Base-by-base conservation (phyloP, 2,797 vertebrate species). In the Sciurus vulgaris region DNA sequence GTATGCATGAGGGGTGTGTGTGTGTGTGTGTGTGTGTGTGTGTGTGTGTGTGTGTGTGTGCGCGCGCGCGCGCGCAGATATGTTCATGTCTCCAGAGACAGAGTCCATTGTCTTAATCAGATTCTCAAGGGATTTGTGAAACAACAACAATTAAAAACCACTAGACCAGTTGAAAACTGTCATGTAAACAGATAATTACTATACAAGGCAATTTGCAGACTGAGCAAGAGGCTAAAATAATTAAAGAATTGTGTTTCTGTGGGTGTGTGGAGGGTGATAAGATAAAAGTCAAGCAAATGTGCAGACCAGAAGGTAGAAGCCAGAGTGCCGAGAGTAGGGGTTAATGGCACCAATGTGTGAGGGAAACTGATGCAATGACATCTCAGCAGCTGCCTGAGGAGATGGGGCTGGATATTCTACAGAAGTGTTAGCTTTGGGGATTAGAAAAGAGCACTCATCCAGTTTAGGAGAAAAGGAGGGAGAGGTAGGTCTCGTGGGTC, bases 121-220 rank as follows among this genome's bases (percentile, higher is more conserved):
- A 88, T 92, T 95, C 61, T 91, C 67, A 44, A 90, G 83, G 30
- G 54, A 59, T 51, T 67, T 22, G 38, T 73, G 82, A 92, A 76
- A 95, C 24, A 61, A 20, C 30, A 67, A 82, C 20, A 9, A 86
- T 92, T 89, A 96, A 91, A 93, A 95, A 91, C 61, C 7, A 2
- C 70, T 85, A 83, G 88, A 91, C 86, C 91, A 49, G 70, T 84
- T 91, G 65, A 86, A 89, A 91, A 89, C 63, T 95, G 85, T 83
- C 92, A 59, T 78, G 87, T 93, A 95, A 96, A 95, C 65, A 96
- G 95, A 91, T 97, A 91, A 96, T 95, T 97, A 85, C 54, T 91
- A 11, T 72, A 87, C 51, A 77, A 93, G 91, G 51, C 51, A 96
- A 94, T 97, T 91, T 96, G 54, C 82, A 81, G 59, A 51, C 35